Percentiles rank a stretch among this genome's conserved stretches.
phyloP scores from a whole-genome alignment of 2,113 vertebrate genomes.

The Anthoscopus minutus region DNA sequence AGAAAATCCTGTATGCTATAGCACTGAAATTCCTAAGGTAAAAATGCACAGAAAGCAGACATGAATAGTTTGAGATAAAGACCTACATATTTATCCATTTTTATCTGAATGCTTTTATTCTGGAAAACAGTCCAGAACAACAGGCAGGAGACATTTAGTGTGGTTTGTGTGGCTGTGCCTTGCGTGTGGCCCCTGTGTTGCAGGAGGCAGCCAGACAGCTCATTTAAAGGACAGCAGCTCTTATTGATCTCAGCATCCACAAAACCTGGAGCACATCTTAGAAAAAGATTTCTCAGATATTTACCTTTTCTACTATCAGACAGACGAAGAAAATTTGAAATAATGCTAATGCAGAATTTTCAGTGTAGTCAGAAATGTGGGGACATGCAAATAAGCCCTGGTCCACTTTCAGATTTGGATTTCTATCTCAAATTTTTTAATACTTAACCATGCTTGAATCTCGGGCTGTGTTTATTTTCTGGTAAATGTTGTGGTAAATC shows the following conservation, averaged over 20 bases:
- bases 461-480: not conserved
- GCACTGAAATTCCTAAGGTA: not conserved
- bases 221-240: not conserved
- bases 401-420: not conserved
- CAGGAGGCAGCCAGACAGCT: not conserved
- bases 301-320: not conserved
- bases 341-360: not conserved
- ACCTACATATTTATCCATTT: not conserved
- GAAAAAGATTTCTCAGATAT: not conserved
- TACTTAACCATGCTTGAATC: not conserved
- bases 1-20: not conserved
- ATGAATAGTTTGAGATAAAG: not conserved
- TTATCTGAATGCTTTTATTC: not conserved
- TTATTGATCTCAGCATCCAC: not conserved
- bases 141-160: not conserved
- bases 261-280: not conserved
- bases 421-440: not conserved
- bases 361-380: not conserved
- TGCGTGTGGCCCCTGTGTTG: rapidly evolving
- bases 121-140: not conserved
- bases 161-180: not conserved
- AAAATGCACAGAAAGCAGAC: not conserved
- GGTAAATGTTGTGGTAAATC: not conserved
- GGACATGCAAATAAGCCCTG: not conserved
- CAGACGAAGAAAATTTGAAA: not conserved